Conservation (phyloP, 2,113 vertebrate species). For the Pangasianodon gigas region DNA sequence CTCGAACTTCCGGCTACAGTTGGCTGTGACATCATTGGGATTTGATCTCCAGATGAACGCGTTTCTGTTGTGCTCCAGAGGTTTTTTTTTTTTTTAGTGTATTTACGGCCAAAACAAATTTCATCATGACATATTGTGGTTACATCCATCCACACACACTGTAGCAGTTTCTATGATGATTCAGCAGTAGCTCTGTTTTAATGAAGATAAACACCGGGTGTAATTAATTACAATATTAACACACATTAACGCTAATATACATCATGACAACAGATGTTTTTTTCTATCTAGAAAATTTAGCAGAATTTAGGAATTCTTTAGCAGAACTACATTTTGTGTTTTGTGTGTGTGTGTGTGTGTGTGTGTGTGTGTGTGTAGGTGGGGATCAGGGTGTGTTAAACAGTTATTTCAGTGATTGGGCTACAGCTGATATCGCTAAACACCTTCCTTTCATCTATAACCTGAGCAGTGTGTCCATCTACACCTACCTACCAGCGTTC, state of each 20-base stretch:
- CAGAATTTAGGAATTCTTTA: background rate
- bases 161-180: background rate
- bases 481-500: slow-evolving; percentile 97
- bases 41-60: too few species aligned
- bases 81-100: too few species aligned
- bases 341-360: background rate
- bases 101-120: too few species aligned
- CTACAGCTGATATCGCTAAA: slow-evolving; percentile 92
- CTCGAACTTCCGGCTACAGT: too few species aligned
- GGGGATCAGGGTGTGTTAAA: slow-evolving; percentile 98
- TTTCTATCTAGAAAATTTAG: too few species aligned
- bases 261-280: too few species aligned
- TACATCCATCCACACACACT: too few species aligned
- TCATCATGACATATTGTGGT: too few species aligned
- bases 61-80: too few species aligned
- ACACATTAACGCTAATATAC: too few species aligned
- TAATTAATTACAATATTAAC: too few species aligned
- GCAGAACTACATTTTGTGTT: background rate
- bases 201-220: background rate
- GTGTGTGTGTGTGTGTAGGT: slow-evolving; percentile 70
- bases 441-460: slow-evolving; percentile 99
- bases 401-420: slow-evolving; percentile 92
- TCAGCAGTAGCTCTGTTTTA: background rate
- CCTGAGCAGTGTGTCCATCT: slow-evolving; percentile 91
- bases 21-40: too few species aligned